Percentiles rank a stretch among this genome's conserved stretches.
Conservation (phyloP, 2,888 invertebrate species). For the Thecocarcelia acutangulata region DNA sequence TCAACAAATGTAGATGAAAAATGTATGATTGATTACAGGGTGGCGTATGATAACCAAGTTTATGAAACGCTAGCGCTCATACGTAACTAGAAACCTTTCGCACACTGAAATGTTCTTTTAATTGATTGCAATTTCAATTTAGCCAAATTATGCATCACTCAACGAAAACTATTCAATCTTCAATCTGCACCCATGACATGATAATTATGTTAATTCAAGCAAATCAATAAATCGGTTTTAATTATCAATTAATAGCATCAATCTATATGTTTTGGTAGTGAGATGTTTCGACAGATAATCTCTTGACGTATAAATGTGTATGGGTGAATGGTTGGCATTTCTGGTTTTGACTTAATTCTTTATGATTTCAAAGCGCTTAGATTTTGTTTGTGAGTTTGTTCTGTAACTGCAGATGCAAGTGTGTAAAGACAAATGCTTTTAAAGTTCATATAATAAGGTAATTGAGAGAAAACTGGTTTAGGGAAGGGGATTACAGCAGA, state of each 20-base stretch:
- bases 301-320: no score
- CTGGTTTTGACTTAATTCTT: no score
- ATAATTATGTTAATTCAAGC: constrained; percentile 9
- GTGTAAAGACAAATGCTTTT: no score
- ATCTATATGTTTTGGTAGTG: neutral
- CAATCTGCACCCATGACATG: neutral
- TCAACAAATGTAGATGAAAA: no score
- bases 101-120: neutral
- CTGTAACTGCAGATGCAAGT: no score
- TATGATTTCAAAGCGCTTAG: no score
- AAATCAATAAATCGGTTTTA: constrained; percentile 21
- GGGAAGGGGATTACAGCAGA: no score
- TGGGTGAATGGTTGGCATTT: no score
- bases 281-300: neutral
- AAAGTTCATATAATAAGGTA: no score
- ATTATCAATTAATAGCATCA: constrained; percentile 8
- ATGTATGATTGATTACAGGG: no score
- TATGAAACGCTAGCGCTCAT: neutral
- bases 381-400: no score
- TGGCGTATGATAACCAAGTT: constrained; percentile 28
- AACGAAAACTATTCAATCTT: neutral
- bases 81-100: neutral
- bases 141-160: neutral
- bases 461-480: no score
- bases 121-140: constrained; percentile 13